Evolutionary conservation across 2,888 invertebrate species (phyloP).

Genomic region (Tiliacea citrago): DNA sequence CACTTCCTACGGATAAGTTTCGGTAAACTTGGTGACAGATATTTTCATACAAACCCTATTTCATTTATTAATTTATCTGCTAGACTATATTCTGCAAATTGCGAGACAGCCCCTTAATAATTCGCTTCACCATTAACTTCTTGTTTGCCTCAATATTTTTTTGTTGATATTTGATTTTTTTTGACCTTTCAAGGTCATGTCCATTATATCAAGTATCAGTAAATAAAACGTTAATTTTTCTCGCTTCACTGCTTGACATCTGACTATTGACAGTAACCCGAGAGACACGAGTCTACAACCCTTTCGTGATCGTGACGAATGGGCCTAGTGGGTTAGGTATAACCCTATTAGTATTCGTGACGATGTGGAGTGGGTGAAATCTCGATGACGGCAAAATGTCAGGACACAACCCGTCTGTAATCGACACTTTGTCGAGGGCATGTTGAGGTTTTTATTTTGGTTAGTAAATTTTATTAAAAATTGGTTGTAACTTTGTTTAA

Average conservation of each 20-base stretch:
- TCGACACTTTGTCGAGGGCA: constrained; percentile 20
- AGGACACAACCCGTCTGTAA: constrained; percentile 20
- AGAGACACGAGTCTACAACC: constrained; percentile 31
- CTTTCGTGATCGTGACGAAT: background rate
- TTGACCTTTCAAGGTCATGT: background rate
- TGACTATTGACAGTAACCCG: constrained; percentile 23
- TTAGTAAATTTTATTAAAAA: no score
- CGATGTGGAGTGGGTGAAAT: background rate
- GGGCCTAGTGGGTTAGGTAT: background rate
- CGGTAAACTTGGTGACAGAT: background rate
- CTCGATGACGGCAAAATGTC: constrained; percentile 18
- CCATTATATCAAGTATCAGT: constrained; percentile 7
- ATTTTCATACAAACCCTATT: background rate
- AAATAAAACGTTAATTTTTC: constrained; percentile 16
- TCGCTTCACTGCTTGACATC: background rate
- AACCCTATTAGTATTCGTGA: constrained; percentile 7
- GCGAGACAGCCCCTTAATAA: background rate
- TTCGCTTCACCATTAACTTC: background rate
- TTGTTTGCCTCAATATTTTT: constrained; percentile 16
- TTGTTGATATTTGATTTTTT: no score
- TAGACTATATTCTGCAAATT: background rate
- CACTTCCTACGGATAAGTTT: no score
- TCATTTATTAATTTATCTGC: background rate
- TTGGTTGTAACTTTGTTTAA: no score
- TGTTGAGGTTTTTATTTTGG: no score